A percentile compares a stretch with the other conserved stretches of the same genome.
These are phyloP conservation scores for Azemiops feae DNA, from an alignment of 2,113 vertebrate species.

Conservation along the genomic window DNA sequence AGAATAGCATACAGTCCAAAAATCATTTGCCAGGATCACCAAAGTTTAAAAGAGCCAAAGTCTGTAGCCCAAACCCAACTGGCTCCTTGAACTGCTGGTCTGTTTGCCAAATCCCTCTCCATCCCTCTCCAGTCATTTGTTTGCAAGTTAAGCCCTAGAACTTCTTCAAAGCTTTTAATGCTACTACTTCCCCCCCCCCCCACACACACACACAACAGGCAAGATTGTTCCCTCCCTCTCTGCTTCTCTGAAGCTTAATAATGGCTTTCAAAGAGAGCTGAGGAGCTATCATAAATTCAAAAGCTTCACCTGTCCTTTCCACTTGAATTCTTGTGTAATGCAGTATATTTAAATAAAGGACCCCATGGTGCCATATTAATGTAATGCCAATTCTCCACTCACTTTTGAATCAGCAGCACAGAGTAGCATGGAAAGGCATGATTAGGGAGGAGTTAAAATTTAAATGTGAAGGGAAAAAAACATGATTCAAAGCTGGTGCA, in stretches of 20 bases:
- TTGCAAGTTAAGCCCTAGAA: slow-evolving; percentile 42
- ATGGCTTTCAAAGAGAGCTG: not conserved
- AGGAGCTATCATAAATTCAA: not conserved
- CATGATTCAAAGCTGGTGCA: slow-evolving; percentile 30
- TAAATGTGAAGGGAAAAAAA: not conserved
- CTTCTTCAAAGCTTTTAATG: slow-evolving; percentile 21
- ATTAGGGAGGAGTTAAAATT: slow-evolving; percentile 36
- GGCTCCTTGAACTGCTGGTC: slow-evolving; percentile 3
- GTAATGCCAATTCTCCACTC: not conserved
- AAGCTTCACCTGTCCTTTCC: not conserved
- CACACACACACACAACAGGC: not conserved
- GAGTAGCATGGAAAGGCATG: not conserved
- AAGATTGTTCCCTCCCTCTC: not conserved
- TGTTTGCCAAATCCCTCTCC: slow-evolving; percentile 38
- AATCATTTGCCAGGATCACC: not conserved
- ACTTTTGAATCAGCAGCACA: not conserved
- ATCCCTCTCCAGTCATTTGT: slow-evolving; percentile 39
- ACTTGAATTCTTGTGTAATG: not conserved
- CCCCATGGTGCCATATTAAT: not conserved
- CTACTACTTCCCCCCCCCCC: not conserved
- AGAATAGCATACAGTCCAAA: not conserved
- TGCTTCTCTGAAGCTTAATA: not conserved
- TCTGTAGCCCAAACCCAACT: not conserved
- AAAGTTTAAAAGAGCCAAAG: not conserved
- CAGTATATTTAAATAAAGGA: not conserved